Percentiles rank a stretch among this genome's conserved stretches.
Conservation (phyloP, 2,113 vertebrate species). For the Dromaius novaehollandiae region DNA sequence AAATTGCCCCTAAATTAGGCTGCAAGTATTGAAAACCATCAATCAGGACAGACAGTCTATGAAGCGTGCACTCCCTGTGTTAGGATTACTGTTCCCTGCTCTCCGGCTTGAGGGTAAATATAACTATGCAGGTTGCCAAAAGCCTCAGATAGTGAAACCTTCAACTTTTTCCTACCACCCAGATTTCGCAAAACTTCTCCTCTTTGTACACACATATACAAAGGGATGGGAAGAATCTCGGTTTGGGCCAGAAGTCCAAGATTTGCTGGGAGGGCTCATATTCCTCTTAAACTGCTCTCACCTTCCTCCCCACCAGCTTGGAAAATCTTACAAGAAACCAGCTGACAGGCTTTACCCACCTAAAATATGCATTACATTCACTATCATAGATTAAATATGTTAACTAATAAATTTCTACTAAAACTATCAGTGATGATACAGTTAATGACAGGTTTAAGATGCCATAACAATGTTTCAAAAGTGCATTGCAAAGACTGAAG, state of each 20-base stretch:
- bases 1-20: neutral
- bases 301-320: neutral
- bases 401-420: neutral
- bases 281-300: neutral
- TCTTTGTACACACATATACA: neutral
- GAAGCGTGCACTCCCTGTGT: neutral
- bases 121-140: neutral
- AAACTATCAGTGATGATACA: neutral
- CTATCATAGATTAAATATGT: neutral
- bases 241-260: neutral
- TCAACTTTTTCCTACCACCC: neutral
- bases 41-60: neutral
- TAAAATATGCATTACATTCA: neutral
- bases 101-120: neutral
- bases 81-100: neutral
- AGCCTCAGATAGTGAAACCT: neutral
- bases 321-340: neutral
- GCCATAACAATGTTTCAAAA: neutral
- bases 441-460: slow-evolving; percentile 3
- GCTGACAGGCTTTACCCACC: neutral
- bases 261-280: neutral
- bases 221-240: neutral
- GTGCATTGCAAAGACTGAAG: neutral
- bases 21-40: neutral
- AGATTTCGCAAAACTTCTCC: neutral